These are phyloP conservation scores for Neodiprion fabricii DNA, from an alignment of 1,140 invertebrate genomes.

Conservation along the genomic window DNA sequence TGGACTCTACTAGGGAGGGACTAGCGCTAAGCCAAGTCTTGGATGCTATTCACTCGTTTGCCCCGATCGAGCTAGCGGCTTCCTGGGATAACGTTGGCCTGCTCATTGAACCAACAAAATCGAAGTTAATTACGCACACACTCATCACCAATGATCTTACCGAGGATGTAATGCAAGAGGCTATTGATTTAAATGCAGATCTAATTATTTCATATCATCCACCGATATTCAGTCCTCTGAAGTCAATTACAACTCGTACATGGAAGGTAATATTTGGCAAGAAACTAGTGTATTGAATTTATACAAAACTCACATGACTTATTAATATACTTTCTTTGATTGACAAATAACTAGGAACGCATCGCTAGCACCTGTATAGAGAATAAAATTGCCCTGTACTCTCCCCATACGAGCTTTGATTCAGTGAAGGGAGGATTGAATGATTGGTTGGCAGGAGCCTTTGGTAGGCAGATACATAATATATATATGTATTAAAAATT, in stretches of 20 bases:
- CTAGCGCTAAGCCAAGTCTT: constrained; percentile 68
- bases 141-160: constrained; percentile 96
- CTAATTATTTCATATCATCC: constrained; percentile 96
- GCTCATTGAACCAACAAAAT: constrained; percentile 78
- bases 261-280: constrained; percentile 72
- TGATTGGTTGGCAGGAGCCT: constrained; percentile 86
- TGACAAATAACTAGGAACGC: constrained; percentile 75
- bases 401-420: constrained; percentile 93
- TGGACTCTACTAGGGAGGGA: constrained; percentile 52
- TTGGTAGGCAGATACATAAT: constrained; percentile 61
- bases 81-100: constrained; percentile 97
- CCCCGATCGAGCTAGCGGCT: constrained; percentile 76
- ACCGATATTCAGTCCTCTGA: constrained; percentile 87
- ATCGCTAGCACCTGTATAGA: constrained; percentile 84
- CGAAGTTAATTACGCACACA: constrained; percentile 70
- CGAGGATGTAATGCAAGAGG: constrained; percentile 87
- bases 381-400: constrained; percentile 89
- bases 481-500: background rate
- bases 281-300: constrained; percentile 15
- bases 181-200: constrained; percentile 70
- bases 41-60: constrained; percentile 71
- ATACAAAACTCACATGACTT: constrained; percentile 7
- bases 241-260: constrained; percentile 70
- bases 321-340: constrained; percentile 39
- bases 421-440: constrained; percentile 83